phyloP scores from a whole-genome alignment of 2,888 invertebrate genomes.

The Andrena camellia region DNA sequence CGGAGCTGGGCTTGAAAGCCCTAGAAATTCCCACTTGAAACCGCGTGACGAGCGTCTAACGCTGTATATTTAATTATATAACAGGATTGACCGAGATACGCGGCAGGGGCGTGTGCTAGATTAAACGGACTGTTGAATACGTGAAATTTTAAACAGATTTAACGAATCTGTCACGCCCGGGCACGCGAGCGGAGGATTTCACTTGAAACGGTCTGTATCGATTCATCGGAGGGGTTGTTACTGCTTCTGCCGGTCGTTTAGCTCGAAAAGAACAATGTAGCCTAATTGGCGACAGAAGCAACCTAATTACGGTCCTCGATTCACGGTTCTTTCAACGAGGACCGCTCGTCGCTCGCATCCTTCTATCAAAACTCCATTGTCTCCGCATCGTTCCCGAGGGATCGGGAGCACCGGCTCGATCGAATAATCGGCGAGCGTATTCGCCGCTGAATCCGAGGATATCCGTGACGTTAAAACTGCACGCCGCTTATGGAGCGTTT shows the following conservation, averaged over 20 bases:
- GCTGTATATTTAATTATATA: constrained; percentile 78
- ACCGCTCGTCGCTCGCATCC: background rate
- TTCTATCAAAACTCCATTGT: background rate
- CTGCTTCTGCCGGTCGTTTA: too few species aligned
- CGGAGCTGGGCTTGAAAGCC: constrained; percentile 56
- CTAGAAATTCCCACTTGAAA: constrained; percentile 55
- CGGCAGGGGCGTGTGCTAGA: constrained; percentile 20
- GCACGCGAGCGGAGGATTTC: background rate
- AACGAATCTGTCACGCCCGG: background rate
- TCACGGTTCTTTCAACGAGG: background rate
- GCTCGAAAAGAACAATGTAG: constrained; percentile 2
- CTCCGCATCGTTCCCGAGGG: background rate
- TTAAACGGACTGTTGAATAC: constrained; percentile 2
- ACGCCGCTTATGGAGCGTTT: constrained; percentile 8
- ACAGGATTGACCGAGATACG: constrained; percentile 83
- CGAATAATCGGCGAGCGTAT: background rate
- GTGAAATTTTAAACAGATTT: constrained; percentile 10
- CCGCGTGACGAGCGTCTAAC: constrained; percentile 8
- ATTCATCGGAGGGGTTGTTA: too few species aligned
- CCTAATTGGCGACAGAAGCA: background rate
- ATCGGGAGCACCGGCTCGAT: background rate
- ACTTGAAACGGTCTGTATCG: background rate
- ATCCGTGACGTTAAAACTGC: constrained; percentile 15
- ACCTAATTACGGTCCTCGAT: background rate
- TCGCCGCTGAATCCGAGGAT: constrained; percentile 11